A percentile compares a stretch with the other conserved stretches of the same genome.
Conservation (phyloP, 1,140 invertebrate species). For the Lasaia peninsularis region DNA sequence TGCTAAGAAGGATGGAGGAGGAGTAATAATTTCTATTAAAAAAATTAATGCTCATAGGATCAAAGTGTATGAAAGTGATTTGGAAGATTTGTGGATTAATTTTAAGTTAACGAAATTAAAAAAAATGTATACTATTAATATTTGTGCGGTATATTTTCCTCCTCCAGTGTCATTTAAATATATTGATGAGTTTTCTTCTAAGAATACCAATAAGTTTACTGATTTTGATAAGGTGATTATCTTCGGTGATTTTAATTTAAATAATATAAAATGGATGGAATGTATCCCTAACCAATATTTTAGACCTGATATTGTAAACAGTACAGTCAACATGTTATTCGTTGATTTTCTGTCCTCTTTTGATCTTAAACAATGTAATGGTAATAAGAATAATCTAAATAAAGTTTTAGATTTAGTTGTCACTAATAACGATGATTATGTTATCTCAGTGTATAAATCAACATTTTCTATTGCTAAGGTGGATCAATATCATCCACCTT, state of each 20-base stretch:
- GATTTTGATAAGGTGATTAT: conserved; percentile 11
- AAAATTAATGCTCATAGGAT: conserved; percentile 14
- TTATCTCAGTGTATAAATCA: background rate
- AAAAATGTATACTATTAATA: conserved; percentile 15
- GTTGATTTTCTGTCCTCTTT: background rate
- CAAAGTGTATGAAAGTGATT: conserved; percentile 16
- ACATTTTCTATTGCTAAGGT: background rate
- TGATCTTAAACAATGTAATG: background rate
- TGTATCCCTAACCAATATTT: background rate
- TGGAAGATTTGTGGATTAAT: conserved; percentile 24
- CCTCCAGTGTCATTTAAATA: conserved; percentile 16
- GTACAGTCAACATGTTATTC: background rate
- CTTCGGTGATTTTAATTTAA: background rate
- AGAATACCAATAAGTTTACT: conserved; percentile 16
- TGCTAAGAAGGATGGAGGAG: conserved; percentile 15
- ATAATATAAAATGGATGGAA: background rate
- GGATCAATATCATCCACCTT: conserved; percentile 23
- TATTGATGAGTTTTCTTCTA: conserved; percentile 10
- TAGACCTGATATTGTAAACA: background rate
- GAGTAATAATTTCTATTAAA: conserved; percentile 18
- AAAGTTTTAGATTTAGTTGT: background rate
- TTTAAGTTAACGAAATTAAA: background rate
- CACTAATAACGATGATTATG: background rate
- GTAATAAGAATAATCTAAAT: background rate
- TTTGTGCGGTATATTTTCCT: conserved; percentile 20